phyloP scores from a whole-genome alignment of 2,113 vertebrate species.

The Ascaphus truei region DNA sequence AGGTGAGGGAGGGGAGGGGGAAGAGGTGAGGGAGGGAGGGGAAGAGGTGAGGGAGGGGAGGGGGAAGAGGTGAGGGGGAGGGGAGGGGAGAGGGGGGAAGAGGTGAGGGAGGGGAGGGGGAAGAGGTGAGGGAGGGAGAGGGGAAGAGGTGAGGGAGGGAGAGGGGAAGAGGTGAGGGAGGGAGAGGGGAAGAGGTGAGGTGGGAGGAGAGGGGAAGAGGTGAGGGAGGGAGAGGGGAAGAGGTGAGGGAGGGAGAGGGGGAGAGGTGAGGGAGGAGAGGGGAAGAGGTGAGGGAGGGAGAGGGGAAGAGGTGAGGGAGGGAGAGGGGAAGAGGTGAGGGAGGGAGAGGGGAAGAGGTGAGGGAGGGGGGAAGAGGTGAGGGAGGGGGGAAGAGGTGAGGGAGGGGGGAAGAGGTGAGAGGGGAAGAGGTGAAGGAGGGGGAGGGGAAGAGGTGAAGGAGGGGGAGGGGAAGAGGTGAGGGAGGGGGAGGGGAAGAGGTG shows the following conservation, averaged over 20 bases:
- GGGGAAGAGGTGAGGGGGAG: neutral
- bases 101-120: too few relatives aligned
- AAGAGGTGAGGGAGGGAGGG: neutral
- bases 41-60: neutral
- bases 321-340: neutral
- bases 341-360: neutral
- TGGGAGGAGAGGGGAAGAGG: too few relatives aligned
- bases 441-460: too few relatives aligned
- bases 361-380: neutral
- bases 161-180: too few relatives aligned
- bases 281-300: neutral
- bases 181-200: too few relatives aligned
- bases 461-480: too few relatives aligned
- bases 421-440: neutral
- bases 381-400: neutral
- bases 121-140: too few relatives aligned
- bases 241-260: too few relatives aligned
- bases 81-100: neutral
- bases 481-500: too few relatives aligned
- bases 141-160: too few relatives aligned
- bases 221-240: too few relatives aligned
- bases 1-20: neutral
- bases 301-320: too few relatives aligned
- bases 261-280: neutral
- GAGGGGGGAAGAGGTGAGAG: neutral